Percentiles rank a stretch among this genome's conserved stretches.
Evolutionary conservation across 2,113 vertebrate genomes (phyloP).

Genomic region (Prietella phreatophila): DNA sequence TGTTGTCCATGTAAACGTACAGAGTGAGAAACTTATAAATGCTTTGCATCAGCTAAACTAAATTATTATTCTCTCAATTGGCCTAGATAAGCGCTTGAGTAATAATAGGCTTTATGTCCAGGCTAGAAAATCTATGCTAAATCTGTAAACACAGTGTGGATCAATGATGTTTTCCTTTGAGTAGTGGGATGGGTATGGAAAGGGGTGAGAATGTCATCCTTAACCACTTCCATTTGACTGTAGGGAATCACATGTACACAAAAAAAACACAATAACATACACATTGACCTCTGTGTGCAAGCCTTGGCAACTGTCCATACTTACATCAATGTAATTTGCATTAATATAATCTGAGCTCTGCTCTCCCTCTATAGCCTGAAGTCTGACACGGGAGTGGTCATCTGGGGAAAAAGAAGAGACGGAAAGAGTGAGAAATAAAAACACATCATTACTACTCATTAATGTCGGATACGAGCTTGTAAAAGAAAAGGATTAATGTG

Average conservation of each 20-base stretch:
- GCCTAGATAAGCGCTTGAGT: neutral
- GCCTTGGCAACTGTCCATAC: conserved; percentile 60
- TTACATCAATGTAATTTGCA: conserved; percentile 94
- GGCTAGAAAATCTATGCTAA: conserved; percentile 17
- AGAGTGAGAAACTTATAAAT: neutral
- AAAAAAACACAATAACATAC: neutral
- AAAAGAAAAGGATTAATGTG: neutral
- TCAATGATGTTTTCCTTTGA: conserved; percentile 43
- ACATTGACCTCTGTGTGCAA: conserved; percentile 38
- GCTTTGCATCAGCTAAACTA: neutral
- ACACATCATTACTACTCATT: neutral
- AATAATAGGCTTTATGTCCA: neutral
- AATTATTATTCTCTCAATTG: conserved; percentile 4
- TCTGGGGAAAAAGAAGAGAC: conserved; percentile 68
- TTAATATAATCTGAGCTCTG: conserved; percentile 94
- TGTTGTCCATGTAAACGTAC: too few relatives aligned
- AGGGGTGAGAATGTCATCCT: conserved; percentile 10
- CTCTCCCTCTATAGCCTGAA: conserved; percentile 90
- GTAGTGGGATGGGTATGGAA: neutral
- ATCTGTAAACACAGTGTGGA: conserved; percentile 41
- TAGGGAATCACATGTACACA: conserved; percentile 1
- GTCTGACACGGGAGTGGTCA: conserved; percentile 91
- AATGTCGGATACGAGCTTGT: neutral
- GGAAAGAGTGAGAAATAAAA: conserved; percentile 2
- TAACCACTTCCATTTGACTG: neutral